A percentile compares a stretch with the other conserved stretches of the same genome.
phyloP scores from a whole-genome alignment of 2,797 vertebrate species.

The Tokudaia muenninki region DNA sequence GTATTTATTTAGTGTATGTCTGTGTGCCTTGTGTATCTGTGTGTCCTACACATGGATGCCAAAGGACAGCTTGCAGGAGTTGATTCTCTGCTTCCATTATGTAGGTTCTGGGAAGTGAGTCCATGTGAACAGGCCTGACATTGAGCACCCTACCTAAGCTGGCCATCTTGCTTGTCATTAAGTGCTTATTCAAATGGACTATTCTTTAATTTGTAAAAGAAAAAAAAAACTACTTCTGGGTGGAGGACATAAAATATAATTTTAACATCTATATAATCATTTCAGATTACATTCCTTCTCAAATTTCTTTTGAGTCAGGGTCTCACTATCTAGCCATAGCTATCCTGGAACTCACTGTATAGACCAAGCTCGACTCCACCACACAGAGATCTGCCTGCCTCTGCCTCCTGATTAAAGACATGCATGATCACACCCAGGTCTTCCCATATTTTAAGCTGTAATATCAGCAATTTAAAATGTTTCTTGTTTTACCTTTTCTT shows the following conservation, averaged over 20 bases:
- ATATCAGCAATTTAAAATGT: not conserved
- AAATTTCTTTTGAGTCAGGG: not conserved
- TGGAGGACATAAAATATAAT: conserved; percentile 6
- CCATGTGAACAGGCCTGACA: not conserved
- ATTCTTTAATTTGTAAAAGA: conserved; percentile 53
- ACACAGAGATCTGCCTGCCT: not conserved
- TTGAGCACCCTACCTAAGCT: not conserved
- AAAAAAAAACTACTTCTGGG: not conserved
- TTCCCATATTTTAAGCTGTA: not conserved
- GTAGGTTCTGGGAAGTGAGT: not conserved
- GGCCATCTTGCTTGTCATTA: not conserved
- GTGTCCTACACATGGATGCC: not conserved
- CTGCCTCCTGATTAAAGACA: not conserved
- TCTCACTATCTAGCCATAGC: not conserved
- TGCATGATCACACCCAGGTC: not conserved
- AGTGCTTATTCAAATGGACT: not conserved
- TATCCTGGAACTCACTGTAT: not conserved
- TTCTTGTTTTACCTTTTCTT: conserved; percentile 52
- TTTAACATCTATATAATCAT: not conserved
- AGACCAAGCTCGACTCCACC: not conserved
- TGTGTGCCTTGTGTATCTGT: not conserved
- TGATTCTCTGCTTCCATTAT: not conserved
- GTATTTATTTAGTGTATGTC: not conserved
- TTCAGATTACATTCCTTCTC: conserved; percentile 8
- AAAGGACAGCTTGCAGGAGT: not conserved